A percentile compares a stretch with the other conserved stretches of the same genome.
Evolutionary conservation across 2,797 vertebrate species (phyloP).

Genomic region (Pteropus rufus): DNA sequence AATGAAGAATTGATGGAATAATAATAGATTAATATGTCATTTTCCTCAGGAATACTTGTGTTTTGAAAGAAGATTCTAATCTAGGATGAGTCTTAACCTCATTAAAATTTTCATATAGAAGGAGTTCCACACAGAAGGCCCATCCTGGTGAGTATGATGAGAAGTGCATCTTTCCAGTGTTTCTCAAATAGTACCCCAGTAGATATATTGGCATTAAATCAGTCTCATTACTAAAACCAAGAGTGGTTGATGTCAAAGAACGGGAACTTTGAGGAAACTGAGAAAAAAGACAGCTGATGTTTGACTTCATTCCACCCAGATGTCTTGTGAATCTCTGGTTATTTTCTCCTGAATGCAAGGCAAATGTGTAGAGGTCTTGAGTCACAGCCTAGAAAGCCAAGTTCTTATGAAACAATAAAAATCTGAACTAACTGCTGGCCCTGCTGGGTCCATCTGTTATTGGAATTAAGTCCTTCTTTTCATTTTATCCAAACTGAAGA

Average conservation of each 20-base stretch:
- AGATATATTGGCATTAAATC: neutral
- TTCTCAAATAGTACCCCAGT: neutral
- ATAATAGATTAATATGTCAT: neutral
- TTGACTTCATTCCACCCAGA: neutral
- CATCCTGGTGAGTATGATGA: neutral
- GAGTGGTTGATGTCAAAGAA: neutral
- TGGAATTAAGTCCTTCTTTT: conserved; percentile 14
- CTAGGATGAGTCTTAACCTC: neutral
- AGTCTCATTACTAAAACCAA: neutral
- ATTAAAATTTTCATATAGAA: neutral
- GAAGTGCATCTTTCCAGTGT: neutral
- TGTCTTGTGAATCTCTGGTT: neutral
- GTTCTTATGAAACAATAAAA: neutral
- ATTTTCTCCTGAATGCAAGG: neutral
- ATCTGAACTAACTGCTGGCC: neutral
- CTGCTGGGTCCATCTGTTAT: neutral
- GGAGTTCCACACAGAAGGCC: neutral
- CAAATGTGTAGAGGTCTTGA: neutral
- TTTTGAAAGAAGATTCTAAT: neutral
- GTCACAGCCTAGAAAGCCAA: neutral
- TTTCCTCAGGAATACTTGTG: neutral
- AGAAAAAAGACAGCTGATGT: neutral
- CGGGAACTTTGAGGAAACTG: neutral
- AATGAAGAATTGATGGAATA: neutral
- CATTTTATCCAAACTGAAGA: conserved; percentile 33